A percentile compares a stretch with the other conserved stretches of the same genome.
Evolutionary conservation across 2,113 vertebrate species (phyloP).

Genomic region (Ameiurus melas): DNA sequence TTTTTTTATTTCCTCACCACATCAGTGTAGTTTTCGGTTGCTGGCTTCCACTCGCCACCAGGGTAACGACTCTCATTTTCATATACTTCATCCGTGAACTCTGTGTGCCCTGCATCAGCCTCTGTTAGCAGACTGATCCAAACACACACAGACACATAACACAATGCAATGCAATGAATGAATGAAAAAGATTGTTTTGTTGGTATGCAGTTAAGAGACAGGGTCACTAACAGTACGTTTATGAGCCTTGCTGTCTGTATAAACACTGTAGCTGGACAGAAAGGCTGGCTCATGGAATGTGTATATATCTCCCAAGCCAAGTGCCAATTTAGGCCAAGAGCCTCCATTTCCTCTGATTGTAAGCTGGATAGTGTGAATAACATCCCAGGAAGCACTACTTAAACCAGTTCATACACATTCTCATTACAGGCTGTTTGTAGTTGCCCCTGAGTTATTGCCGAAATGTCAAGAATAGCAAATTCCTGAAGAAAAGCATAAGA

Average conservation of each 20-base stretch:
- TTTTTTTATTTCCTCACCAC: conserved; percentile 73
- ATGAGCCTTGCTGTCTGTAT: conserved; percentile 45
- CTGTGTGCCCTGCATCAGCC: conserved; percentile 92
- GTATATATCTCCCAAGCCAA: conserved; percentile 38
- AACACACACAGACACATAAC: background rate
- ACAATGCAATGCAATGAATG: background rate
- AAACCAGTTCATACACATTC: conserved; percentile 2
- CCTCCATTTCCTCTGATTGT: conserved; percentile 64
- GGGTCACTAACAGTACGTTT: conserved; percentile 14
- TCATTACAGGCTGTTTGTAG: conserved; percentile 12
- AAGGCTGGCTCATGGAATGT: conserved; percentile 21
- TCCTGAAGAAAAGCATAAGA: background rate
- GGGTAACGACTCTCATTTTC: conserved; percentile 90
- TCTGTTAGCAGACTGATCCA: conserved; percentile 86
- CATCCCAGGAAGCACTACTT: background rate
- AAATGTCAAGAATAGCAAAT: background rate
- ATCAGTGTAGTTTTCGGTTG: conserved; percentile 84
- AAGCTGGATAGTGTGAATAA: conserved; percentile 7
- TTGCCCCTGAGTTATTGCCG: background rate
- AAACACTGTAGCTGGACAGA: conserved; percentile 47
- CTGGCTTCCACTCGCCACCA: conserved; percentile 88
- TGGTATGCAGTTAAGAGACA: background rate
- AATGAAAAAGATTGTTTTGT: background rate
- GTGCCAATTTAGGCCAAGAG: conserved; percentile 48
- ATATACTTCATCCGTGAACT: conserved; percentile 94